These are phyloP conservation scores for Argynnis bischoffii DNA, from an alignment of 2,888 invertebrate species.

Conservation along the genomic window DNA sequence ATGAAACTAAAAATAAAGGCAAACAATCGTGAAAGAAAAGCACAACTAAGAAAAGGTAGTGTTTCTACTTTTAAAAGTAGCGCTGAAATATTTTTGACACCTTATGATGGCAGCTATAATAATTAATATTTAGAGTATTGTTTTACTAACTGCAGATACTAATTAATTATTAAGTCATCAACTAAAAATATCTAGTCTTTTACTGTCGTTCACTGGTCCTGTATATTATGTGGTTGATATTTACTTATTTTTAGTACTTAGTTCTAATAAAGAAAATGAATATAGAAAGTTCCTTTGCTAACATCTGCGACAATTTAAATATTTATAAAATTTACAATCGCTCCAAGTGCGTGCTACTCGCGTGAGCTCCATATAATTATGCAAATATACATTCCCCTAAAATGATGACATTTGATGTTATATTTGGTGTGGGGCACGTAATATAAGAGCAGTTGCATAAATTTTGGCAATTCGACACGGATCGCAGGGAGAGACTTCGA, in stretches of 20 bases:
- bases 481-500: conserved; percentile 39
- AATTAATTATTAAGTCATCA: too few species aligned
- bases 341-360: not conserved
- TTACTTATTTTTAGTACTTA: not conserved
- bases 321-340: conserved; percentile 20
- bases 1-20: too few species aligned
- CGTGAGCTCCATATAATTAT: conserved; percentile 49
- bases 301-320: conserved; percentile 20
- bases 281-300: not conserved
- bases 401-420: conserved; percentile 76
- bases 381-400: conserved; percentile 57
- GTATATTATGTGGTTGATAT: not conserved
- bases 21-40: too few species aligned
- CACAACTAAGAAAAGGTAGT: too few species aligned
- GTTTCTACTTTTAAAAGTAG: too few species aligned
- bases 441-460: conserved; percentile 71
- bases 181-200: too few species aligned
- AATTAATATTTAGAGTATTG: too few species aligned
- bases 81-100: too few species aligned
- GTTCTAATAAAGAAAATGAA: not conserved
- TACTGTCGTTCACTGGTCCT: too few species aligned
- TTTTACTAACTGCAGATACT: too few species aligned
- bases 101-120: too few species aligned
- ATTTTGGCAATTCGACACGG: conserved; percentile 78
- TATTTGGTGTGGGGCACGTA: conserved; percentile 49